Base-by-base conservation (phyloP, 2,888 invertebrate species). In the Autographa pulchrina region DNA sequence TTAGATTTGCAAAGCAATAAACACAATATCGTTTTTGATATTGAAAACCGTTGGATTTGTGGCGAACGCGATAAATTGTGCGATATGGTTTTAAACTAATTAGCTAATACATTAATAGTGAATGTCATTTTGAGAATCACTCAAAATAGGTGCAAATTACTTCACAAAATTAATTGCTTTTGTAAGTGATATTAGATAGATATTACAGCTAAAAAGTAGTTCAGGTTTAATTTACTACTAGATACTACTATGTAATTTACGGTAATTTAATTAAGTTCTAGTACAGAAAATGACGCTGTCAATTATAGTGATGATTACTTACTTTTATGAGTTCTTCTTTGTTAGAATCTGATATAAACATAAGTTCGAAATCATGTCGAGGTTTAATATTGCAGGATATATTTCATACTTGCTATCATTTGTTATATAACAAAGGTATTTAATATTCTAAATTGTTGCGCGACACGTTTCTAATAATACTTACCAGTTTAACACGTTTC, bases 1-100 rank as follows among this genome's bases (percentile, higher is more conserved):
- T 81, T 73, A 63, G 63, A 82, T 80, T 80, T 74, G 60, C 75
- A 66, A 72, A 81, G 62, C 61, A 62, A 74, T 70, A 67, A 20
- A 43, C 48, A 31, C 31, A 31, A 64, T 78, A 70, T 62, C 54
- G 65, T 70, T 68, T 80, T 77, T 62, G 69, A 77, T 63, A 80
- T 77, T 77, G 58, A 13, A 68, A 63, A 77, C 80, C 77, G 31
- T 67, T 70, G 65, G 9, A 62, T 68, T 52, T 59, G 61, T 20
- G 38, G 38, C 60, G 65, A 32, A 65, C 56, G 43, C 67, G 60
- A 54, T 35, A 0, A 18, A 32, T 18, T 56, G 43, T 25, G 25
- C 25, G 13, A 56, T 56, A 25, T 56, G 25, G 18, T 56, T 56
- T 25, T 1, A 8, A 56, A 13, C 20, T 56, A 56, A 25, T 56